Conservation (phyloP, 1,140 invertebrate species). For the Drosophila pseudoobscura region DNA sequence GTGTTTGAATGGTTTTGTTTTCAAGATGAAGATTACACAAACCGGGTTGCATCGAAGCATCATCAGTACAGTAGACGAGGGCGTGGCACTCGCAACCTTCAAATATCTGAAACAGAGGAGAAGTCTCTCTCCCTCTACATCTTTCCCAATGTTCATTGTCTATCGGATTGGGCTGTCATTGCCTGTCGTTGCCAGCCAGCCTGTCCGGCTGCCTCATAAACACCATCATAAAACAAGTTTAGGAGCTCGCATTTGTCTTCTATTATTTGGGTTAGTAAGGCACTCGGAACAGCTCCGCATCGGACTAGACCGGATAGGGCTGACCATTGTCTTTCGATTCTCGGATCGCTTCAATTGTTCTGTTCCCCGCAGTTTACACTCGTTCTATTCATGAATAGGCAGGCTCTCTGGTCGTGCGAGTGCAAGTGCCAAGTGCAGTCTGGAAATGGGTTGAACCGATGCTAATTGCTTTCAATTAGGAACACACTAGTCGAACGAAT, state of each 20-base stretch:
- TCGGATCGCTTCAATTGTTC: conserved; percentile 51
- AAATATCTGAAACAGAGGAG: conserved; percentile 30
- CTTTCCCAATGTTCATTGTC: conserved; percentile 45
- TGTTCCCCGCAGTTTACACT: conserved; percentile 55
- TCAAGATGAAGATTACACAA: conserved; percentile 39
- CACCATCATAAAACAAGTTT: conserved; percentile 69
- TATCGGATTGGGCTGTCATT: conserved; percentile 45
- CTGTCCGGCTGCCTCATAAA: conserved; percentile 46
- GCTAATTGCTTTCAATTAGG: conserved; percentile 70
- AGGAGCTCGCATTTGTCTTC: conserved; percentile 52
- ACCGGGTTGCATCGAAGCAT: conserved; percentile 20
- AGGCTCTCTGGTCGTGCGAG: conserved; percentile 42
- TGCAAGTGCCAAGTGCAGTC: conserved; percentile 72
- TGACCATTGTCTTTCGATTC: conserved; percentile 45
- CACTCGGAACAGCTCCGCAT: conserved; percentile 34
- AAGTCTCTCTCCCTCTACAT: conserved; percentile 25
- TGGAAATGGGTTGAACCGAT: conserved; percentile 39
- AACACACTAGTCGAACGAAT: conserved; percentile 14
- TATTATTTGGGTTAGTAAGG: conserved; percentile 71
- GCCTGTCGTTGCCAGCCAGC: background rate
- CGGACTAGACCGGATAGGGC: conserved; percentile 35
- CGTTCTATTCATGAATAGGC: conserved; percentile 29
- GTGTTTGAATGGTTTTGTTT: conserved; percentile 49
- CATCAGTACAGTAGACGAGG: background rate
- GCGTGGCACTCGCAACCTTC: conserved; percentile 48